Base-by-base conservation (phyloP, 1,140 invertebrate species). In the Brachionus plicatilis region DNA sequence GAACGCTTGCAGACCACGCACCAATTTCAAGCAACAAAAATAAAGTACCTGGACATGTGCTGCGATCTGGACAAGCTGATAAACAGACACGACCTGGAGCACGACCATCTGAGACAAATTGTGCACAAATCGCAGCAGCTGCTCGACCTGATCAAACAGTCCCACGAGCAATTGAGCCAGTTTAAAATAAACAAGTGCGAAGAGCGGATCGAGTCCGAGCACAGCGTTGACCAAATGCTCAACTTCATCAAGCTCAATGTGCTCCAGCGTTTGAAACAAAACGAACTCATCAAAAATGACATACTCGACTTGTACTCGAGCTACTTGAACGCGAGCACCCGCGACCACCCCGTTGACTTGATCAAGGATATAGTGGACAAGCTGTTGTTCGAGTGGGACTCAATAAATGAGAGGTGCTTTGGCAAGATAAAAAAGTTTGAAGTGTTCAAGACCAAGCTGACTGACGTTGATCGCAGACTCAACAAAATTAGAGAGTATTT, bases 321-420 rank as follows among this genome's bases (percentile, higher is more conserved):
- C 11, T 65, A 47, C 41, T 41, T 68, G 12, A 33, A 14, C 17
- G 53, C 47, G 24, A 76, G 0, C 12, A 37, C 33, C 0, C 6
- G 33, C 5, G n/a, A 45, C n/a, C n/a, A 72, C 8, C 7, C 37
- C 6, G 43, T 45, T 9, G 72, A 76, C 53, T 29, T 76, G 27
- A 76, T 76, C 27, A 76, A 76, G 29, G 72, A 76, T 14, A 76
- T 76, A 37, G 27, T 76, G 8, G 72, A 76, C 27, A 76, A 76
- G 17, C 11, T 76, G 8, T 9, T 76, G 14, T 76, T 50, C 17
- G 72, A 76, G 50, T 76, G 72, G 72, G 50, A 76, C 29, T 27
- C 33, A 5, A 76, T 76, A 29, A 76, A 76, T 53, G 72, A 76
- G 14, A 76, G 47, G 27, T 76, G 72, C 12, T 33, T 53, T 9